A percentile compares a stretch with the other conserved stretches of the same genome.
Conservation (phyloP, 2,797 vertebrate genomes). For the Cossypha caffra region DNA sequence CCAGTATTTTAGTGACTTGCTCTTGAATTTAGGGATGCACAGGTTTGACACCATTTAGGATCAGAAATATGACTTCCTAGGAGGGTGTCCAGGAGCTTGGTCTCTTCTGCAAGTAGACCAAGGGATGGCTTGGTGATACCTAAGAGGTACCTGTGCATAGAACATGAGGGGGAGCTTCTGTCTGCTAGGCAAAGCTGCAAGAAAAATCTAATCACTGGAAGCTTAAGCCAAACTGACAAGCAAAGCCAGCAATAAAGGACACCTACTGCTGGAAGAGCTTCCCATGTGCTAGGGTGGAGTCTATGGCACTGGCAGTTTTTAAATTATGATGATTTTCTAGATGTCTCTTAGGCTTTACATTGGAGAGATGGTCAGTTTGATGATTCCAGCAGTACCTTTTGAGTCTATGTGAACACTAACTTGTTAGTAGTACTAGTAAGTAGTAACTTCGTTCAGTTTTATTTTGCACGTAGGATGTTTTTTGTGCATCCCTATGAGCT, state of each 20-base stretch:
- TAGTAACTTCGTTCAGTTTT: not conserved
- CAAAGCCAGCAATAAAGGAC: not conserved
- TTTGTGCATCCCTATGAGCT: not conserved
- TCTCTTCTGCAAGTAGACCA: not conserved
- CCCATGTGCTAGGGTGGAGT: not conserved
- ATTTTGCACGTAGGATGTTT: not conserved
- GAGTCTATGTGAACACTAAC: too few relatives aligned
- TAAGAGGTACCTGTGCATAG: not conserved
- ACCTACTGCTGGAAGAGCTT: not conserved
- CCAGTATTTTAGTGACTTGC: not conserved
- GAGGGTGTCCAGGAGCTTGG: not conserved
- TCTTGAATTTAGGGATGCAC: not conserved
- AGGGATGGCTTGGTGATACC: not conserved
- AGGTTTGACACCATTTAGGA: not conserved
- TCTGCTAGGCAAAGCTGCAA: not conserved
- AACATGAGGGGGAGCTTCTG: not conserved
- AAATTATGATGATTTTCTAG: not conserved
- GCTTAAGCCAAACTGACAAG: not conserved
- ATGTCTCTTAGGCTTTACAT: rapidly evolving
- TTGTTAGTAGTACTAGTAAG: not conserved
- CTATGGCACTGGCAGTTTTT: not conserved
- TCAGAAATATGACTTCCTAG: not conserved
- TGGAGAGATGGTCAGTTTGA: not conserved
- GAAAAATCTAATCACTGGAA: not conserved
- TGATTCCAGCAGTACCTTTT: not conserved